A percentile compares a stretch with the other conserved stretches of the same genome.
Evolutionary conservation across 2,888 invertebrate species (phyloP).

Genomic region (Eupithecia abbreviata): DNA sequence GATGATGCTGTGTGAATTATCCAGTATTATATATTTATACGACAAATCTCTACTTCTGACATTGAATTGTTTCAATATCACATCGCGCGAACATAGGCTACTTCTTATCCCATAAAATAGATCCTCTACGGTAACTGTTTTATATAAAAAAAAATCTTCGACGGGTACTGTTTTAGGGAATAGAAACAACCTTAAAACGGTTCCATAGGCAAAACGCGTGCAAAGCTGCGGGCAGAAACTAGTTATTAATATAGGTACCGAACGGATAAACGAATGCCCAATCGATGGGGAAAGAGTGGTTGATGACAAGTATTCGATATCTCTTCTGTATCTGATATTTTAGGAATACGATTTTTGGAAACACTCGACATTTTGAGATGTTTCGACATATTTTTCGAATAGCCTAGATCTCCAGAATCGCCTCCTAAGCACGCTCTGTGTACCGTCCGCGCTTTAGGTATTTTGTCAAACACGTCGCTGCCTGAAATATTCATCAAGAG

Average conservation of each 20-base stretch:
- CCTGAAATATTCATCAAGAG: slow-evolving; percentile 7
- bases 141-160: too few relatives aligned
- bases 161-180: too few relatives aligned
- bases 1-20: too few relatives aligned
- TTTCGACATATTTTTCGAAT: neutral
- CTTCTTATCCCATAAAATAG: too few relatives aligned
- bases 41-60: too few relatives aligned
- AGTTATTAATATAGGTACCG: neutral
- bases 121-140: too few relatives aligned
- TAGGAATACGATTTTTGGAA: neutral
- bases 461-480: slow-evolving; percentile 10
- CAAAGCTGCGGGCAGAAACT: too few relatives aligned
- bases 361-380: neutral
- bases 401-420: neutral
- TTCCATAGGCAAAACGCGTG: too few relatives aligned
- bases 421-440: neutral
- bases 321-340: neutral
- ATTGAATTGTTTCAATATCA: too few relatives aligned
- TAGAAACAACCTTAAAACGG: too few relatives aligned
- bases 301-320: neutral
- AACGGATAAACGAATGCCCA: neutral
- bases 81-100: too few relatives aligned
- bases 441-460: slow-evolving; percentile 1
- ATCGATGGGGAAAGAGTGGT: neutral
- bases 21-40: too few relatives aligned